A percentile compares a stretch with the other conserved stretches of the same genome.
phyloP scores from a whole-genome alignment of 2,113 vertebrate genomes.

The Percopsis transmontana region DNA sequence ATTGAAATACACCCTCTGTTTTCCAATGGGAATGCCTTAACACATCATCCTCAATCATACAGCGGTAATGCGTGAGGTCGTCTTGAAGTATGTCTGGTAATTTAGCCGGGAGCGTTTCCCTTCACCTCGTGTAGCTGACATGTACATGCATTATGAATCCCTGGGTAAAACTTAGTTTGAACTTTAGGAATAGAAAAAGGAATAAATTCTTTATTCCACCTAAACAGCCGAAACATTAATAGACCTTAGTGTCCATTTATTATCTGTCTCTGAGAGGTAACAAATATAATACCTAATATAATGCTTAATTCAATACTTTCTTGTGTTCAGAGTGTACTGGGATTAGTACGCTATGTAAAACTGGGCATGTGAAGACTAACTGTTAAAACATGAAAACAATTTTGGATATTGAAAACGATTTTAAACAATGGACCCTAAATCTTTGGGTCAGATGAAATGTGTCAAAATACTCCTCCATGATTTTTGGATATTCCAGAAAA shows the following conservation, averaged over 20 bases:
- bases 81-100: constrained; percentile 20
- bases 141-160: constrained; percentile 29
- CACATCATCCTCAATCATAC: constrained; percentile 36
- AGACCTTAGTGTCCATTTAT: background rate
- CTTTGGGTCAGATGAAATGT: no score
- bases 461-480: no score
- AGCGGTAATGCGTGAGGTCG: constrained; percentile 34
- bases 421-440: no score
- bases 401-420: no score
- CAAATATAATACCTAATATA: no score
- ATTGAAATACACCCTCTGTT: constrained; percentile 47
- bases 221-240: background rate
- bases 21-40: constrained; percentile 20
- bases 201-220: background rate
- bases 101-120: constrained; percentile 30
- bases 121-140: constrained; percentile 20
- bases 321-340: no score
- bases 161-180: constrained; percentile 7
- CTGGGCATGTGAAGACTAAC: no score
- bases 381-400: no score
- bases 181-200: background rate
- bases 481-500: no score
- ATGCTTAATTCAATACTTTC: no score
- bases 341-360: no score
- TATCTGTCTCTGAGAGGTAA: constrained; percentile 11